Base-by-base conservation (phyloP, 2,113 vertebrate genomes). In the Cervus canadensis region DNA sequence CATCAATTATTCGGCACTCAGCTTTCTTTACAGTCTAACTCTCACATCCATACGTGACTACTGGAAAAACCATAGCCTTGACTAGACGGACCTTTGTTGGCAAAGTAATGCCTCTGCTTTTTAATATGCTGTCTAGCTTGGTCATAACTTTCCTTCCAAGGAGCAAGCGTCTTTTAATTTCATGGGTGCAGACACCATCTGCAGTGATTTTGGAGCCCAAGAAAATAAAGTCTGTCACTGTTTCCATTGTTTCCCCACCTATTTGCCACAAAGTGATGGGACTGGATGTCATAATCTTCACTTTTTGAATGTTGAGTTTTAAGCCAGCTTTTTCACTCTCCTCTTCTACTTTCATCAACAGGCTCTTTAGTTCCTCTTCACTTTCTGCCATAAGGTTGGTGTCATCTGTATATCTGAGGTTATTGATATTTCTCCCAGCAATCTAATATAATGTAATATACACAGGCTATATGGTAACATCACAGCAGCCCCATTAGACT, bases 401-500 rank as follows among this genome's bases (percentile, higher is more conserved):
- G 19, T 74, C 67, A 74, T 36, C 67, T 74, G 67, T 74, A 19
- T 74, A 40, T 74, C 67, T 74, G 67, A 74, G 67, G 67, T 74
- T 40, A 12, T 6, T 74, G n/a, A 74, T 74, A 74, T 74, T 74
- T 74, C 67, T 74, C n/a, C n/a, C 67, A 74, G 67, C 36, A 40
- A 25, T 40, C 67, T 40, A 36, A 40, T 74, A 23, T 74, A 40
- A 67, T n/a, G 19, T 67, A 67, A 74, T 12, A 9, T 5, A 25
- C 21, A 17, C 13, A 2, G 23, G 15, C 67, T 43, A n/a, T 43
- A 76, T 15, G 6, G 23, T 17, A 23, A 48, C 21, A 6, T 45
- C 2, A 1, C 2, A 17, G 78, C 28, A 54, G 45, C 67, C 40
- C 5, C 0, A 5, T 45, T 40, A 23, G 33, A 25, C 2, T 10